A percentile compares a stretch with the other conserved stretches of the same genome.
Conservation (phyloP, 2,113 vertebrate genomes). For the Antechinus flavipes region DNA sequence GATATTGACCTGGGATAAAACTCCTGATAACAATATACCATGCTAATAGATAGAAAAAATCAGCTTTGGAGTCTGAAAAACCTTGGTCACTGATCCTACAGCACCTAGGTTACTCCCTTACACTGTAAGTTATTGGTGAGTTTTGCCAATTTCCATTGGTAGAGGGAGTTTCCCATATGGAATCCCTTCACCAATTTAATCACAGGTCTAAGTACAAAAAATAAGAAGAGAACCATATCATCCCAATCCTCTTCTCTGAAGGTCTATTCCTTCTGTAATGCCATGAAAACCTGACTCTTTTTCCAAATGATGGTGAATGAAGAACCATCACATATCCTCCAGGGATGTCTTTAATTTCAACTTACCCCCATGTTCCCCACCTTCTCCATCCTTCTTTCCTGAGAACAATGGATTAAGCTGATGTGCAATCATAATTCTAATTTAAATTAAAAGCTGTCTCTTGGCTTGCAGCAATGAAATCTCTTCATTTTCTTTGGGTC, state of each 20-base stretch:
- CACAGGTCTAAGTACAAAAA: neutral
- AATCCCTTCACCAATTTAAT: neutral
- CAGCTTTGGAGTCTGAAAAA: neutral
- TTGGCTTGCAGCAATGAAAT: conserved; percentile 38
- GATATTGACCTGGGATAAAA: neutral
- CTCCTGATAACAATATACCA: neutral
- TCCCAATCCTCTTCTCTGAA: neutral
- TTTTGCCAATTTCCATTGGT: neutral
- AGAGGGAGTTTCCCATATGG: neutral
- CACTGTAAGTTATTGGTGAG: neutral
- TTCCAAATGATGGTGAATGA: conserved; percentile 1
- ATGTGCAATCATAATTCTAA: conserved; percentile 16
- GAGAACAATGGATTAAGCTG: conserved; percentile 38
- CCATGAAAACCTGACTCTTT: conserved; percentile 23
- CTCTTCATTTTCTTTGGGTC: conserved; percentile 39
- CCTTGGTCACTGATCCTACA: neutral
- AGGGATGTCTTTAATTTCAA: conserved; percentile 47
- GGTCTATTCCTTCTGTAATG: conserved; percentile 28
- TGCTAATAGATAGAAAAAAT: neutral
- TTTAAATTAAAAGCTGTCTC: conserved; percentile 42
- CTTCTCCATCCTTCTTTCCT: neutral
- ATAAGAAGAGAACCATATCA: neutral
- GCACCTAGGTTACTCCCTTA: neutral
- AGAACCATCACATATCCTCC: neutral
- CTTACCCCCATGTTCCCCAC: neutral